A percentile compares a stretch with the other conserved stretches of the same genome.
Conservation (phyloP, 1,140 invertebrate genomes). For the Aradophagus sp. region DNA sequence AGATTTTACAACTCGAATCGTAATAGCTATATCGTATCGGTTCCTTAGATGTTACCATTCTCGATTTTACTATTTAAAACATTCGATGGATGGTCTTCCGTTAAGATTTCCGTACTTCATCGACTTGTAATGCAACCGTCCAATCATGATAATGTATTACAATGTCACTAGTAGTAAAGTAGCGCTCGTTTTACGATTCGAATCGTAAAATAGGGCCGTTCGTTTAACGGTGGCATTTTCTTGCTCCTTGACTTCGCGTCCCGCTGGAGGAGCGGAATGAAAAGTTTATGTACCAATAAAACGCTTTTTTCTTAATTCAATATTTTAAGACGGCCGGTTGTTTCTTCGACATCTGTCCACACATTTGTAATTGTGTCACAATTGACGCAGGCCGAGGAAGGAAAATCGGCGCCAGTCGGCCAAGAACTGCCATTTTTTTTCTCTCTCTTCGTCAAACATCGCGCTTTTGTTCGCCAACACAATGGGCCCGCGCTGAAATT, state of each 20-base stretch:
- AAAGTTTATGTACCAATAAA: conserved; percentile 32
- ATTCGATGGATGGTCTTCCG: too few species aligned
- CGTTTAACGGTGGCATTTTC: conserved; percentile 8
- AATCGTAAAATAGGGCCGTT: conserved; percentile 19
- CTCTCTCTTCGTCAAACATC: conserved; percentile 11
- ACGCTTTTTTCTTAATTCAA: conserved; percentile 36
- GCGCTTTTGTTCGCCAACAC: conserved; percentile 13
- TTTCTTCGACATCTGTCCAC: conserved; percentile 45
- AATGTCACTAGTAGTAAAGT: conserved; percentile 11
- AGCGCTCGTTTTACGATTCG: conserved; percentile 11
- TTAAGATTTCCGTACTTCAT: too few species aligned
- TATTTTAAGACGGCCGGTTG: conserved; percentile 34
- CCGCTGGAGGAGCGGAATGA: conserved; percentile 9
- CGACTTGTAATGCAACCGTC: too few species aligned
- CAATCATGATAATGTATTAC: too few species aligned
- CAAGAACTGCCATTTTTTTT: not conserved
- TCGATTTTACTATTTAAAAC: too few species aligned
- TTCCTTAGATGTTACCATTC: too few species aligned
- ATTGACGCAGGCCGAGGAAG: conserved; percentile 11
- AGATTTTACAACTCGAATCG: too few species aligned
- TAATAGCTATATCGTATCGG: too few species aligned
- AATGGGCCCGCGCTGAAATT: conserved; percentile 16
- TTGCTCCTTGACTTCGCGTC: conserved; percentile 4
- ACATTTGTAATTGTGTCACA: conserved; percentile 31
- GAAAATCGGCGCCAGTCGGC: conserved; percentile 28